Evolutionary conservation across 2,888 invertebrate species (phyloP), one percentile per base, ranked within the genome.

Genomic region (Mythimna albipuncta): DNA sequence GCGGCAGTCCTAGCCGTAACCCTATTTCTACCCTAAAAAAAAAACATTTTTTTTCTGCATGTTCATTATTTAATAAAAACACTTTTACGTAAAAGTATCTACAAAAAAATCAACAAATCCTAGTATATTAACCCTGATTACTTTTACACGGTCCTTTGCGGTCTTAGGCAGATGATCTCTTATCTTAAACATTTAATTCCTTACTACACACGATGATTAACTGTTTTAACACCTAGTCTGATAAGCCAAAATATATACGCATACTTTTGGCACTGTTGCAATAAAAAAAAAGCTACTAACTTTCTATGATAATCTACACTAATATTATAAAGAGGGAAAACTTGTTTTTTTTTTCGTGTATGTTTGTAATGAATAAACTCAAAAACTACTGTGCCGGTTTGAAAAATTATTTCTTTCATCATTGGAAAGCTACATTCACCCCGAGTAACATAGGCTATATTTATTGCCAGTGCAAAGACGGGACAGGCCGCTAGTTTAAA

Each of bases 181-280:
- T 85, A 85, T 84, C 87, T 84, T 41, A 64, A 75, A 75, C 63
- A 79, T 71, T 79, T 81, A 81, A 85, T 71, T 72, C 79, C 72
- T 75, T 71, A 75, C 68, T 79, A 74, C 66, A 85, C 76, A 50
- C 54, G n/a, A 6, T 50, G 11, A 72, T 38, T 55, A 21, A 55
- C 6, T 57, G 13, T 54, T 54, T 82, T 81, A 73, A 38, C 65
- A 70, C 62, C 50, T 57, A 67, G 74, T 74, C 5, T 80, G 44
- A 73, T 71, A 66, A 78, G 59, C 71, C 19, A n/a, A 11, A 57
- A 38, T 5, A 44, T 50, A 55, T 47, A 10, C 6, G 16, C 7
- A 57, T 57, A 16, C 6, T 55, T 55, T 21, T 11, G 16, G 2
- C 50, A 7, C 50, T 50, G 6, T 16, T 50, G 19, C 19, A 13